Conservation (phyloP, 2,113 vertebrate species). For the Osmerus eperlanus region DNA sequence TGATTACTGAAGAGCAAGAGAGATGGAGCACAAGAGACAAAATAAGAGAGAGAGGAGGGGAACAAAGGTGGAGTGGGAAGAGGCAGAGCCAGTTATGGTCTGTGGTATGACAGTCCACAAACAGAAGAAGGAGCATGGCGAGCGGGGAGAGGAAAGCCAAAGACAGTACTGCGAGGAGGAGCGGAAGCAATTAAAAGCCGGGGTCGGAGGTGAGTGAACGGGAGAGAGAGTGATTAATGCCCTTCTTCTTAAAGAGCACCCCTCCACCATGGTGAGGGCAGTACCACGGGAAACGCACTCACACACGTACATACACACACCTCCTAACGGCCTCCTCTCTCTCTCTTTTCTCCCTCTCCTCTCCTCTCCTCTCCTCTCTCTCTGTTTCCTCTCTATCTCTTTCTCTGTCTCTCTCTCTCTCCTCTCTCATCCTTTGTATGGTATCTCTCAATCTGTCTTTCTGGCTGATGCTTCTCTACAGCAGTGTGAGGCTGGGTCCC, state of each 20-base stretch:
- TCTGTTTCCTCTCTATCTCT: background rate
- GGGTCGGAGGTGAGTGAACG: conserved; percentile 41
- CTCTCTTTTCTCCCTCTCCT: background rate
- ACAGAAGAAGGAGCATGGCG: background rate
- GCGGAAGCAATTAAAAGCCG: conserved; percentile 58
- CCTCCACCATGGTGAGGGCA: conserved; percentile 12
- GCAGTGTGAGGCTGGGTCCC: background rate
- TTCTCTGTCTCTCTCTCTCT: background rate
- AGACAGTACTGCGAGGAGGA: conserved; percentile 30
- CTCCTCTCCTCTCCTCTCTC: background rate
- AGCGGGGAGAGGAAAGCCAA: conserved; percentile 28
- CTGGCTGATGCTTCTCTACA: background rate
- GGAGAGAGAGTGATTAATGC: conserved; percentile 43
- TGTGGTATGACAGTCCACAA: conserved; percentile 1
- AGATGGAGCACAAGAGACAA: background rate
- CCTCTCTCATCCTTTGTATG: background rate
- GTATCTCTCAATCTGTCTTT: background rate
- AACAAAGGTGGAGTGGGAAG: too few species aligned
- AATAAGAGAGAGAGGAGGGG: background rate
- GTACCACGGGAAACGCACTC: background rate
- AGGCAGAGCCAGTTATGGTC: background rate
- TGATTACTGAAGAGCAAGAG: background rate
- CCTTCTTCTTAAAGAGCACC: conserved; percentile 33
- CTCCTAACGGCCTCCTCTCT: background rate
- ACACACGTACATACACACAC: background rate